Evolutionary conservation across 2,888 invertebrate species (phyloP), one percentile per base, ranked within the genome.

Genomic region (Drosophila lutescens): DNA sequence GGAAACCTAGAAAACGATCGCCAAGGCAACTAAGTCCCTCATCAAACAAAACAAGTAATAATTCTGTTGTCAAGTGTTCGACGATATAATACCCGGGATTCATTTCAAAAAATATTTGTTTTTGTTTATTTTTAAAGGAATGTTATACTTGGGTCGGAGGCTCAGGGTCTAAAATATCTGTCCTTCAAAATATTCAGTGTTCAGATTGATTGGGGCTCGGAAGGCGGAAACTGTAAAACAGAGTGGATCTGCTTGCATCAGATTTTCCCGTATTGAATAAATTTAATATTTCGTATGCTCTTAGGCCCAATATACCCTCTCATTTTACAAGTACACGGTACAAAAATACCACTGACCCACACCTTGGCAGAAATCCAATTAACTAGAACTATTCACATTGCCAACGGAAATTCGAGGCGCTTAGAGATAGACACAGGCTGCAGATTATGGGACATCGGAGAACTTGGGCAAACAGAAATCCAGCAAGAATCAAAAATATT

Each of bases 291-390:
- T 10, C 10, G 9, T 10, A 10, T 32, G 32, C 32, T 6, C 26
- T 5, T 26, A 26, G 6, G 26, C 26, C 26, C 15, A 9, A 43
- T 6, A 47, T 47, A 7, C 47, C 32, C 10, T 17, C 30, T 17
- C 1, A 17, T 10, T 32, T 47, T 12, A 4, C 6, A 7, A 32
- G 32, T 17, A 32, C 47, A 15, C 2, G 47, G 47, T 49, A 34
- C 8, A 13, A 17, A 34, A 40, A 15, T 41, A 13, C 41, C 55
- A 30, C 17, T 41, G 50, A 56, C 57, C 50, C 41, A 56, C 38
- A 13, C 54, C 15, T 7, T 44, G 10, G n/a, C 58, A 10, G 12
- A 58, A 65, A 58, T 77, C 71, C 67, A 81, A 79, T 79, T 81
- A 79, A 62, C 36, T 56, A 56, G 50, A 78, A 74, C 70, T 70